phyloP scores from a whole-genome alignment of 2,797 vertebrate genomes.

The Propithecus perrieri region DNA sequence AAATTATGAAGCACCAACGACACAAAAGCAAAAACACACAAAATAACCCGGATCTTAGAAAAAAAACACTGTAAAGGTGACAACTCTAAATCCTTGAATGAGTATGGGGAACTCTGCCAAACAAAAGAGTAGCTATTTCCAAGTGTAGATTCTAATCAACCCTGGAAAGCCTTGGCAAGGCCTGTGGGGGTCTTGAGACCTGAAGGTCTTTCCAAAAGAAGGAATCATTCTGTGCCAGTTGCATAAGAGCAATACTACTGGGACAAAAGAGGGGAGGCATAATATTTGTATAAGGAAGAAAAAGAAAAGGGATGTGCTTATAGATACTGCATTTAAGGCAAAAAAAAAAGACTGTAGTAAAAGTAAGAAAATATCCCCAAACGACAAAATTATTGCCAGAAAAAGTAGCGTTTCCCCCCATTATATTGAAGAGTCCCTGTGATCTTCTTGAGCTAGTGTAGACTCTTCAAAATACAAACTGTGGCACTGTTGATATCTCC shows the following conservation, averaged over 20 bases:
- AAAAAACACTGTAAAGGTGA: conserved; percentile 34
- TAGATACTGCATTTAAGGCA: neutral
- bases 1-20: conserved; percentile 43
- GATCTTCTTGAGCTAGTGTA: neutral
- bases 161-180: neutral
- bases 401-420: neutral
- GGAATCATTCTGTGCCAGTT: neutral
- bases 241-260: neutral
- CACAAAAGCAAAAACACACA: neutral
- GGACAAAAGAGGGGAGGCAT: neutral
- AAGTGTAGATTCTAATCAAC: conserved; percentile 36
- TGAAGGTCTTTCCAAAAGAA: conserved; percentile 27
- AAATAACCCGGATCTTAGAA: neutral
- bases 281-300: conserved; percentile 41
- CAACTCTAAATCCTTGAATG: conserved; percentile 18
- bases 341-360: neutral
- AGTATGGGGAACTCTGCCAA: conserved; percentile 33
- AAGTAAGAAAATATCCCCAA: conserved; percentile 30
- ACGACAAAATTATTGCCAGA: conserved; percentile 18
- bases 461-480: conserved; percentile 32
- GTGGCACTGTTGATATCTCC: neutral
- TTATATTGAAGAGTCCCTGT: neutral
- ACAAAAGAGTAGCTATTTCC: conserved; percentile 35
- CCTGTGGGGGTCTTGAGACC: neutral
- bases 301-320: neutral